Evolutionary conservation across 2,888 invertebrate genomes (phyloP), one percentile per base, ranked within the genome.

Genomic region (Scaptomyza parva): DNA sequence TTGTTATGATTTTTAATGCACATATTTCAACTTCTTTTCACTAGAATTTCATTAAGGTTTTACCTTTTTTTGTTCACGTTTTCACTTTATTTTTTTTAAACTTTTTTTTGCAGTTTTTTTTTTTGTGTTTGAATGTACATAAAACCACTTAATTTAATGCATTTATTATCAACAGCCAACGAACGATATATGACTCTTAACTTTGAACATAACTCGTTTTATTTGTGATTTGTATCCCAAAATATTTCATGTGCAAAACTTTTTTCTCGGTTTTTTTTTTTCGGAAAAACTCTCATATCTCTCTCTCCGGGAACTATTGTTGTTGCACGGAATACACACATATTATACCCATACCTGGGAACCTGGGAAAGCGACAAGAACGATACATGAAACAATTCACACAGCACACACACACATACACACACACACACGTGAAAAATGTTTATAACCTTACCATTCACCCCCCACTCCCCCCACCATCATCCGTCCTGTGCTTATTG

Each of bases 231-330:
- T 73, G 73, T 73, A 55, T 51, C 39, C 39, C 47, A 40, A 70
- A 66, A 73, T 73, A 76, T 73, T 37, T 73, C 76, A 73, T 66
- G 66, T 28, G 64, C 65, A 76, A 80, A 47, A 30, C 2, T 45
- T 45, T 2, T n/a, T 20, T 17, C 20, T n/a, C 12, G 2, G 8
- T 40, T 41, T 14, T 72, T 78, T 70, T 72, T 9, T 28, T 8
- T 28, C 9, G 72, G 66, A 66, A 55, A 82, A 86, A 60, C 9
- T 9, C 86, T 68, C 86, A 83, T 80, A 74, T 80, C 74, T 86
- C 79, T 54, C n/a, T n/a, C n/a, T n/a, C n/a, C n/a, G n/a, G 40
- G 50, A 64, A 66, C 62, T 66, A 76, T 73, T 67, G 63, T 73
- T 67, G 63, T 52, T 8, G 33, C 69, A 40, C 50, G 48, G 30